A percentile compares a stretch with the other conserved stretches of the same genome.
Evolutionary conservation across 2,888 invertebrate genomes (phyloP).

Genomic region (Neoaliturus tenellus): DNA sequence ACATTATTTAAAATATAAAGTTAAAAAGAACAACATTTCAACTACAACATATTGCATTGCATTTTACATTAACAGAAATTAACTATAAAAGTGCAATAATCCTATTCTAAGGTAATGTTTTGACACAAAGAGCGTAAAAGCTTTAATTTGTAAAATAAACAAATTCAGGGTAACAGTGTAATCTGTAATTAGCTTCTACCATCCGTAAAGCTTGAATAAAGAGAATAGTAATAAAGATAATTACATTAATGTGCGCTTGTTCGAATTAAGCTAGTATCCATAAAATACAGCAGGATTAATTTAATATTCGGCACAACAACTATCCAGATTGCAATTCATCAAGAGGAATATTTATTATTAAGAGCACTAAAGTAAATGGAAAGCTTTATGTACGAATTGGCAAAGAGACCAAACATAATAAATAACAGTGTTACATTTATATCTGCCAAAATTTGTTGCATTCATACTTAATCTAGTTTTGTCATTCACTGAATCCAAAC

Average conservation of each 20-base stretch:
- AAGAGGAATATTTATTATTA: not conserved
- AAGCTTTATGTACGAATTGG: not conserved
- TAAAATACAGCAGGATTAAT: not conserved
- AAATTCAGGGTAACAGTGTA: not conserved
- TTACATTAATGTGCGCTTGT: not conserved
- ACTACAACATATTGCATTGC: too few species aligned
- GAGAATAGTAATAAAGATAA: not conserved
- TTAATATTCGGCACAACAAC: not conserved
- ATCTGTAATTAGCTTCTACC: not conserved
- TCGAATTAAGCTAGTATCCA: not conserved
- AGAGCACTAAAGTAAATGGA: constrained; percentile 4
- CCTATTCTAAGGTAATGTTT: too few species aligned
- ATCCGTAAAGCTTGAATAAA: not conserved
- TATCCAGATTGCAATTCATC: not conserved
- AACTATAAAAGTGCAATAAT: too few species aligned
- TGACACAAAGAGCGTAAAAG: too few species aligned
- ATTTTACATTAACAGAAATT: too few species aligned
- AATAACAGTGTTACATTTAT: not conserved
- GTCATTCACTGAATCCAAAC: too few species aligned
- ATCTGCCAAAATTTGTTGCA: not conserved
- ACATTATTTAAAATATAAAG: too few species aligned
- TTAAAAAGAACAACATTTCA: too few species aligned
- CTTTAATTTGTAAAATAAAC: not conserved
- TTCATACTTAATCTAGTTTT: too few species aligned
- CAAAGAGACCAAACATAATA: not conserved